phyloP scores from a whole-genome alignment of 1,140 invertebrate genomes.

The Delia radicum region DNA sequence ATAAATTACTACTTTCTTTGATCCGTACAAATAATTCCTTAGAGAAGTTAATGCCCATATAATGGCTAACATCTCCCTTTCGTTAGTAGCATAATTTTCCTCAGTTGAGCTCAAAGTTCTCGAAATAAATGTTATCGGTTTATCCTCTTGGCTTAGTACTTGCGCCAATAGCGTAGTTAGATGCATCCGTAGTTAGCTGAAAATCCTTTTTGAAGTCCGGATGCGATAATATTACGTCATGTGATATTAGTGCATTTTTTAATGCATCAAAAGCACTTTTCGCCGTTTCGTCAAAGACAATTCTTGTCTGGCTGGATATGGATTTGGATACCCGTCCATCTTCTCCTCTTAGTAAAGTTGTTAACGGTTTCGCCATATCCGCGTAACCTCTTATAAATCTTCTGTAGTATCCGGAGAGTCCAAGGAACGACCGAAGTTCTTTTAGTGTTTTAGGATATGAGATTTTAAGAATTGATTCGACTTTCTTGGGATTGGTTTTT shows the following conservation, averaged over 20 bases:
- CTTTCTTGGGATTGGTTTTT: constrained; percentile 32
- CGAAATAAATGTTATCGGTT: constrained; percentile 40
- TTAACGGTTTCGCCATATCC: constrained; percentile 33
- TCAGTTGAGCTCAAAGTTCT: constrained; percentile 38
- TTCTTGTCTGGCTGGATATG: constrained; percentile 34
- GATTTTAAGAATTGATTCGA: constrained; percentile 34
- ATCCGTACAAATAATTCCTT: constrained; percentile 41
- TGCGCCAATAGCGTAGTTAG: constrained; percentile 40
- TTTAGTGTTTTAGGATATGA: constrained; percentile 37
- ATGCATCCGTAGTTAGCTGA: constrained; percentile 46
- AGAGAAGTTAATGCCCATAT: constrained; percentile 55
- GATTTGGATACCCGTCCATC: constrained; percentile 15
- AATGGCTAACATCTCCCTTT: too few species aligned
- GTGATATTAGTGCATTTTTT: too few species aligned
- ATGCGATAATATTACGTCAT: too few species aligned
- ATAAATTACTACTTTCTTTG: constrained; percentile 23
- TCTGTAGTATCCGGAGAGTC: constrained; percentile 39
- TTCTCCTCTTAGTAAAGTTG: constrained; percentile 27
- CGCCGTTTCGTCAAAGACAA: constrained; percentile 37
- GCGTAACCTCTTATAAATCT: constrained; percentile 38
- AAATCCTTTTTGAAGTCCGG: constrained; percentile 48
- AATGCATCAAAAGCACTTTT: constrained; percentile 43
- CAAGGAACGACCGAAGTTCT: constrained; percentile 39
- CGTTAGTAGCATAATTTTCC: too few species aligned
- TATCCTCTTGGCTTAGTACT: constrained; percentile 44